Percentiles rank a stretch among this genome's conserved stretches.
phyloP scores from a whole-genome alignment of 2,113 vertebrate genomes.

The Fulmarus glacialis region DNA sequence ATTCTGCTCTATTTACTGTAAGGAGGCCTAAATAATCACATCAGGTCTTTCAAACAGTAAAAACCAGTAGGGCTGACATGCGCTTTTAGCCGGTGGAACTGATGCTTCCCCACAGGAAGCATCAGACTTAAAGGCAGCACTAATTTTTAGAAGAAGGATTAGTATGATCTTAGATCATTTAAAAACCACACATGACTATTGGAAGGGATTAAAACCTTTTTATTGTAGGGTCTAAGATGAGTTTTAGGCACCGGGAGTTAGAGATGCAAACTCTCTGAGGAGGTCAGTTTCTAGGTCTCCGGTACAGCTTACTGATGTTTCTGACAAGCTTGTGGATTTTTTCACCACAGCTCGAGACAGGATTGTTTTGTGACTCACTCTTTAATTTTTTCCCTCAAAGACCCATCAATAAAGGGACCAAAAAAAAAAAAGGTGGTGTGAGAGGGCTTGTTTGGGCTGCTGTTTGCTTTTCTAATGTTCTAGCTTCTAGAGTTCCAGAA shows the following conservation, averaged over 20 bases:
- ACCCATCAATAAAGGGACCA: not conserved
- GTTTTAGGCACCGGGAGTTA: not conserved
- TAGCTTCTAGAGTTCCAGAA: not conserved
- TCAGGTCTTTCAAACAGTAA: not conserved
- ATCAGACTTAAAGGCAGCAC: not conserved
- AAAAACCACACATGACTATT: not conserved
- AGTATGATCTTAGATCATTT: not conserved
- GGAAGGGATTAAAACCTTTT: not conserved
- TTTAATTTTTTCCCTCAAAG: not conserved
- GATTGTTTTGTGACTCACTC: not conserved
- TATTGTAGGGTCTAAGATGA: not conserved
- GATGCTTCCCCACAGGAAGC: not conserved
- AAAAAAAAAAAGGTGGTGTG: not conserved
- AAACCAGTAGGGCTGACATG: not conserved
- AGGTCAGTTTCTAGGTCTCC: not conserved
- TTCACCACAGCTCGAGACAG: not conserved
- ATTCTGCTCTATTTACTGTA: not conserved
- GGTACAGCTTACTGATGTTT: not conserved
- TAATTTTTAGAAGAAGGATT: not conserved
- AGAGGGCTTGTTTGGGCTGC: not conserved
- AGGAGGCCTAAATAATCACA: not conserved
- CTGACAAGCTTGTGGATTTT: not conserved
- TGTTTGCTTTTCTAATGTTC: not conserved
- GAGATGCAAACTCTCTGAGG: not conserved
- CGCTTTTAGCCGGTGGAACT: not conserved